phyloP scores from a whole-genome alignment of 2,113 vertebrate genomes.

The Platanista minor region DNA sequence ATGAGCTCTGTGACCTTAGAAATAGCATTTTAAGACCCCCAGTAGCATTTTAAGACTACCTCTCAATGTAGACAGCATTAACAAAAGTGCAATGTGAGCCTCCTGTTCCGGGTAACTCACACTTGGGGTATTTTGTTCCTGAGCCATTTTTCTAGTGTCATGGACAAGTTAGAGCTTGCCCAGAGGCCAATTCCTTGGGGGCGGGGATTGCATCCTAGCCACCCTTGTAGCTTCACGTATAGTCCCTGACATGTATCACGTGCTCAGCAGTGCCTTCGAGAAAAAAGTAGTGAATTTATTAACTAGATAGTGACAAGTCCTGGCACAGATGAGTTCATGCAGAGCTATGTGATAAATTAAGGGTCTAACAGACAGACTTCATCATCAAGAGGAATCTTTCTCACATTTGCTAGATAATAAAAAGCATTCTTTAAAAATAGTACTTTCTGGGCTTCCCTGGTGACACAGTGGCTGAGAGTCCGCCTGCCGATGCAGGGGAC shows the following conservation, averaged over 20 bases:
- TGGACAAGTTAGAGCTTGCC: background rate
- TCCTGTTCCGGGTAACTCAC: background rate
- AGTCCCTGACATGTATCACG: background rate
- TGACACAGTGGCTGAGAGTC: too few relatives aligned
- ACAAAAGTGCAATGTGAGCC: background rate
- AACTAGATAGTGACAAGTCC: background rate
- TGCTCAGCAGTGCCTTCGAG: background rate
- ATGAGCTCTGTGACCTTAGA: background rate
- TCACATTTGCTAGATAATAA: background rate
- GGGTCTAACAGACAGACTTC: background rate
- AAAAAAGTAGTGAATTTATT: background rate
- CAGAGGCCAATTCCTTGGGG: background rate
- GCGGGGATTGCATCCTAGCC: background rate
- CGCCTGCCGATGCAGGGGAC: too few relatives aligned
- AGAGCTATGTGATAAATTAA: background rate
- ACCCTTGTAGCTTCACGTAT: background rate
- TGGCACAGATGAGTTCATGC: background rate
- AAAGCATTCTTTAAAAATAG: background rate
- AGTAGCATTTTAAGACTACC: background rate
- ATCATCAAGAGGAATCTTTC: background rate
- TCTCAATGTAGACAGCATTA: too few relatives aligned
- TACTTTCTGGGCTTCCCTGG: background rate
- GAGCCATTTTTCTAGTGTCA: background rate
- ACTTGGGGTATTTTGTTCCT: background rate
- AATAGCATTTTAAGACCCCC: background rate